These are phyloP conservation scores for Atta colombica DNA, from an alignment of 1,140 invertebrate genomes.

Conservation along the genomic window DNA sequence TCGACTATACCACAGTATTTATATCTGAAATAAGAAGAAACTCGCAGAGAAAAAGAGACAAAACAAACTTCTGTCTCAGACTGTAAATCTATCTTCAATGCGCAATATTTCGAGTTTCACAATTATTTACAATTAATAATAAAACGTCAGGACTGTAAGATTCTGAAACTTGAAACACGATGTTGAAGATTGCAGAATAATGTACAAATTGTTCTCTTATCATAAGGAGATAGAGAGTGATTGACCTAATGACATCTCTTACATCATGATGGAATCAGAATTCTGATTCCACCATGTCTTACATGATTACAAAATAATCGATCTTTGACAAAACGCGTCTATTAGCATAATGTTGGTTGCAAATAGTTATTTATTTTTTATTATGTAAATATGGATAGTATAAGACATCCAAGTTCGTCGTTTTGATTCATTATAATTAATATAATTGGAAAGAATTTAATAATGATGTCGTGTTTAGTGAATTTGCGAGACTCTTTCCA, in stretches of 20 bases:
- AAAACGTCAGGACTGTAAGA: neutral
- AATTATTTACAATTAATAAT: neutral
- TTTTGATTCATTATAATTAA: constrained; percentile 37
- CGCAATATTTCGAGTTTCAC: neutral
- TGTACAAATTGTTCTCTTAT: constrained; percentile 7
- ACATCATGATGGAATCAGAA: no score
- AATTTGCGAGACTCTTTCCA: neutral
- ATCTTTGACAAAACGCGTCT: neutral
- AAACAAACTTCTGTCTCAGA: constrained; percentile 21
- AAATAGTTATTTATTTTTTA: constrained; percentile 4
- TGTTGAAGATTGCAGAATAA: constrained; percentile 11
- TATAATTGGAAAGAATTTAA: neutral
- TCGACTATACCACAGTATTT: constrained; percentile 30
- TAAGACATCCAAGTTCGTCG: neutral
- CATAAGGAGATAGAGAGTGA: neutral
- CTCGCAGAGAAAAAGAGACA: constrained; percentile 54
- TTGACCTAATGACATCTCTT: neutral
- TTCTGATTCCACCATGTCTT: neutral
- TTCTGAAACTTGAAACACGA: constrained; percentile 6
- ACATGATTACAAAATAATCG: neutral
- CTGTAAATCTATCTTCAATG: constrained; percentile 23
- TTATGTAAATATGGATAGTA: neutral
- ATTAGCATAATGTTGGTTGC: neutral
- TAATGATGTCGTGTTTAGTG: neutral
- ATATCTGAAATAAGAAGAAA: constrained; percentile 56